Evolutionary conservation across 2,797 vertebrate genomes (phyloP).

Genomic region (Arremon brunneinucha): DNA sequence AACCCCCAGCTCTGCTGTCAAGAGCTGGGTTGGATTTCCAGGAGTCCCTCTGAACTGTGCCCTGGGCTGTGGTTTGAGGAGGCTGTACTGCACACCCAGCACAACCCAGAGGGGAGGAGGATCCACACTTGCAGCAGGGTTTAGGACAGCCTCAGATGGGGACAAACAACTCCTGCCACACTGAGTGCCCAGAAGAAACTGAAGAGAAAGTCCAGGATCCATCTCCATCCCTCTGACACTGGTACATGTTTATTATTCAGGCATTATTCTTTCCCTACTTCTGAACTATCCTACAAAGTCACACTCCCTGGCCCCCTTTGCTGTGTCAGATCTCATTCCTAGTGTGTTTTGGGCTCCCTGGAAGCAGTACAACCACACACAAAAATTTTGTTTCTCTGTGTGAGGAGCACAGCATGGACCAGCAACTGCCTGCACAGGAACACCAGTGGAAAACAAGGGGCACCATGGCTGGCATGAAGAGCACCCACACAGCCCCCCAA

Average conservation of each 20-base stretch:
- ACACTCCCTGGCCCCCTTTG: background rate
- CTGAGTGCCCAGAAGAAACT: background rate
- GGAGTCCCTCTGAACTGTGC: background rate
- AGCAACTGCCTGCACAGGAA: fast-evolving
- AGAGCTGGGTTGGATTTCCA: background rate
- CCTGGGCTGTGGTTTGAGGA: background rate
- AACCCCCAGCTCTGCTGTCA: background rate
- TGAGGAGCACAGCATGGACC: fast-evolving
- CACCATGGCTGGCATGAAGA: fast-evolving
- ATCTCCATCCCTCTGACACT: background rate
- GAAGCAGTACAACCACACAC: fast-evolving
- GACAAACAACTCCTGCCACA: background rate
- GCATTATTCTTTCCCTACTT: background rate
- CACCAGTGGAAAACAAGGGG: background rate
- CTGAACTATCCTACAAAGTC: background rate
- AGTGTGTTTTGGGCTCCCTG: background rate
- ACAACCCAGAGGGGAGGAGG: background rate
- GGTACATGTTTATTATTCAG: background rate
- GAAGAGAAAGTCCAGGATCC: background rate
- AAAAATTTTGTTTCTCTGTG: background rate
- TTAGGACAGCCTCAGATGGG: background rate
- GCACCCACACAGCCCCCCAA: background rate
- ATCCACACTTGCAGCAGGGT: background rate
- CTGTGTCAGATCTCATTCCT: background rate
- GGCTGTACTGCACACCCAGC: background rate